These are phyloP conservation scores for Caenorhabditis drosophilae DNA, from an alignment of 2,888 invertebrate genomes.

Conservation along the genomic window DNA sequence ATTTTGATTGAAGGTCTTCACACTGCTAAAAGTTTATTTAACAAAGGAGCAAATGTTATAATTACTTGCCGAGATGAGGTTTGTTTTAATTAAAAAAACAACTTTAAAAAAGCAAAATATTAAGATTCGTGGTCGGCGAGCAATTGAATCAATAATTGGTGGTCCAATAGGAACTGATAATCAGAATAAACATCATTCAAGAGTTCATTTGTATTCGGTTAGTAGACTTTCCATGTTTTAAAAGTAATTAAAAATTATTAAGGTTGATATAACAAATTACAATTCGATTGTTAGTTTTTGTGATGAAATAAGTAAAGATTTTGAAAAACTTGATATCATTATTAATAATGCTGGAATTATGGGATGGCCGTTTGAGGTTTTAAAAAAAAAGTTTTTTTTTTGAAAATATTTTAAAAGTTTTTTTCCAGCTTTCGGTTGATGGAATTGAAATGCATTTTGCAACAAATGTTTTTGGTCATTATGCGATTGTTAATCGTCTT, in stretches of 20 bases:
- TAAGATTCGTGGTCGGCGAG: constrained; percentile 34
- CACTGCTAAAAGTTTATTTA: constrained; percentile 48
- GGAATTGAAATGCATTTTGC: constrained; percentile 83
- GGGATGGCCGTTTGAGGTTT: constrained; percentile 71
- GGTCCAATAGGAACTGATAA: constrained; percentile 7
- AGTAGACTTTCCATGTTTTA: neutral
- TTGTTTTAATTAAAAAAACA: neutral
- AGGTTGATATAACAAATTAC: constrained; percentile 52
- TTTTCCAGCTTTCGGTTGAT: constrained; percentile 75
- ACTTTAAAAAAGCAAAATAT: neutral
- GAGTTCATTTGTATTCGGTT: constrained; percentile 36
- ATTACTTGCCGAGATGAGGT: constrained; percentile 51
- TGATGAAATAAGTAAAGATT: constrained; percentile 28
- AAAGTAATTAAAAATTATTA: constrained; percentile 7
- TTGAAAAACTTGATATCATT: constrained; percentile 76
- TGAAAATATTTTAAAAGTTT: neutral
- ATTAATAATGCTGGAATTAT: constrained; percentile 84
- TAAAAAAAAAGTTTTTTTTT: neutral
- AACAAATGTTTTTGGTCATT: constrained; percentile 84
- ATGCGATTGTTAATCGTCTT: constrained; percentile 75
- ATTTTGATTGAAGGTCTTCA: constrained; percentile 45
- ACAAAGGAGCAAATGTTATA: constrained; percentile 48
- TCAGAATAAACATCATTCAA: constrained; percentile 8
- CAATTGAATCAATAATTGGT: constrained; percentile 22
- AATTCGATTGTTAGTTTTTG: constrained; percentile 39